These are phyloP conservation scores for Aphelenchoides bicaudatus DNA, from an alignment of 2,888 invertebrate species.

Conservation along the genomic window DNA sequence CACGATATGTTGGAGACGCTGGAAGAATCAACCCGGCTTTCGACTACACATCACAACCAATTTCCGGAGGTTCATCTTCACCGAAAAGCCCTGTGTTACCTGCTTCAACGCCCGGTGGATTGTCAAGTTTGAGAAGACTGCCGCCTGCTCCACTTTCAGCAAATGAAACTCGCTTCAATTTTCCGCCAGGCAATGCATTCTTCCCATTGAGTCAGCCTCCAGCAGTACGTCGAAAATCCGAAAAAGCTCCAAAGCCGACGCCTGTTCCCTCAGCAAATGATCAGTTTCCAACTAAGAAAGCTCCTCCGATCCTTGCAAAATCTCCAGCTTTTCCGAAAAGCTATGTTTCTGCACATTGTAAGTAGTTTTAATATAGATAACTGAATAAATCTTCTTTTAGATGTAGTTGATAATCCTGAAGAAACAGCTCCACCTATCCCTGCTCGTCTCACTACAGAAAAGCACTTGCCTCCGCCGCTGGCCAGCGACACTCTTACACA, in stretches of 20 bases:
- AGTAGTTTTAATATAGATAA: not conserved
- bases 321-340: constrained; percentile 7
- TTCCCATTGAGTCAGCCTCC: constrained; percentile 15
- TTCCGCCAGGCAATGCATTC: constrained; percentile 11
- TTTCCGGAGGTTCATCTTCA: not conserved
- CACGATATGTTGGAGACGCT: constrained; percentile 1
- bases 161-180: constrained; percentile 17
- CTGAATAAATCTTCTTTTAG: not conserved
- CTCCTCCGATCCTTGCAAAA: not conserved
- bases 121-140: not conserved
- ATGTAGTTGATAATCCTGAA: not conserved
- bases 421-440: constrained; percentile 7
- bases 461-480: constrained; percentile 16
- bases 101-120: constrained; percentile 10
- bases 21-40: constrained; percentile 15
- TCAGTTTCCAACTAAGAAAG: not conserved
- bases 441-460: constrained; percentile 2
- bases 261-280: not conserved
- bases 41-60: constrained; percentile 5
- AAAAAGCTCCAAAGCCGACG: not conserved
- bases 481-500: not conserved
- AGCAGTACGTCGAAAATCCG: constrained; percentile 14
- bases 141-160: constrained; percentile 19
- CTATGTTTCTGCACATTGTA: constrained; percentile 3
- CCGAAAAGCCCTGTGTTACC: constrained; percentile 10